A percentile compares a stretch with the other conserved stretches of the same genome.
These are phyloP conservation scores for Eupithecia exiguata DNA, from an alignment of 2,888 invertebrate genomes.

Conservation along the genomic window DNA sequence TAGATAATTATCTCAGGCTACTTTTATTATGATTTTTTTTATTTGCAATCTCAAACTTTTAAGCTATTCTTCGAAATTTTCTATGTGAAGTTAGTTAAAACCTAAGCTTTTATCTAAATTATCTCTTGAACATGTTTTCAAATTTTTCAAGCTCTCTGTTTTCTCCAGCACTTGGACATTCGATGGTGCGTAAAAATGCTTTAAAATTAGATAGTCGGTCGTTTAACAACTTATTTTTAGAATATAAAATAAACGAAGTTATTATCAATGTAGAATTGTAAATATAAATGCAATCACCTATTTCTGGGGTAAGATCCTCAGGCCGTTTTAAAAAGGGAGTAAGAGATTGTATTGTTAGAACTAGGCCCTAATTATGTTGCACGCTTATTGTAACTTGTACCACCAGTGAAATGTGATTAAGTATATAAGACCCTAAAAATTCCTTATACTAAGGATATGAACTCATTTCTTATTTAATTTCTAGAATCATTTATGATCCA, in stretches of 20 bases:
- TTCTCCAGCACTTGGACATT: slow-evolving; percentile 9
- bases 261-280: neutral
- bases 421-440: neutral
- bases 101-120: neutral
- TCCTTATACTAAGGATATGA: neutral
- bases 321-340: neutral
- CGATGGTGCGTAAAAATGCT: slow-evolving; percentile 46
- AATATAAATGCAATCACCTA: neutral
- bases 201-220: slow-evolving; percentile 48
- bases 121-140: neutral
- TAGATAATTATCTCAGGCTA: neutral
- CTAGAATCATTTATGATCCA: neutral
- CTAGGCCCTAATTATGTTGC: neutral
- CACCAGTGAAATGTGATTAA: slow-evolving; percentile 12
- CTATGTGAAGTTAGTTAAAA: neutral
- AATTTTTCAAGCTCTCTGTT: slow-evolving; percentile 23
- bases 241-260: neutral
- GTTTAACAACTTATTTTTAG: slow-evolving; percentile 4
- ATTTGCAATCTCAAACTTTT: slow-evolving; percentile 1
- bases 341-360: neutral
- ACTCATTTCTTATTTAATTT: neutral
- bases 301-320: neutral
- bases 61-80: slow-evolving; percentile 1
- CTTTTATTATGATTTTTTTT: neutral
- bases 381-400: slow-evolving; percentile 19